These are phyloP conservation scores for Mormyrus iriodes DNA, from an alignment of 2,113 vertebrate genomes.

Conservation along the genomic window DNA sequence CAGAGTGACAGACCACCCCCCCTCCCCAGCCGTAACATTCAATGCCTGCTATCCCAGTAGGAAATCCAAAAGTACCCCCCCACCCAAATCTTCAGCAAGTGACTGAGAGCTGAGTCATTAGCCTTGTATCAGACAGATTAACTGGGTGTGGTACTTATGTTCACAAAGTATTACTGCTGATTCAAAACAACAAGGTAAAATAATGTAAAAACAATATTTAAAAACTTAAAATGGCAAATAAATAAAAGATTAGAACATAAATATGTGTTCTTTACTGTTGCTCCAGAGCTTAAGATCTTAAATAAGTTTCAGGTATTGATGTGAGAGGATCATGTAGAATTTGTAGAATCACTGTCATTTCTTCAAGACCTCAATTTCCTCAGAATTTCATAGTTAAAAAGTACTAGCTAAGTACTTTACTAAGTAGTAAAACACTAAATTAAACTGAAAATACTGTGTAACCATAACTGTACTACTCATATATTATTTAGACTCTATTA, in stretches of 20 bases:
- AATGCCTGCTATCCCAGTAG: not conserved
- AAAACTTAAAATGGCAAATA: not conserved
- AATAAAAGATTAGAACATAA: slow-evolving; percentile 10
- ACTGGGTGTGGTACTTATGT: not conserved
- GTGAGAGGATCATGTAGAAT: not conserved
- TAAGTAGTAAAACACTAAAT: not conserved
- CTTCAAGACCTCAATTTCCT: not conserved
- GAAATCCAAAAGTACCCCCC: not conserved
- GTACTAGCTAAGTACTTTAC: not conserved
- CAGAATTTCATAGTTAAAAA: not conserved
- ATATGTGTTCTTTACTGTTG: not conserved
- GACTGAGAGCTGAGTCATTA: not conserved
- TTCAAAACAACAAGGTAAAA: not conserved
- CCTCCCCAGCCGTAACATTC: not conserved
- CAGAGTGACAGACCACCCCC: not conserved
- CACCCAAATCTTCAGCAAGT: not conserved
- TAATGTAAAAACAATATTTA: not conserved
- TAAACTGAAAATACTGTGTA: not conserved
- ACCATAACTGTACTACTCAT: not conserved
- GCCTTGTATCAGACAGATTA: not conserved
- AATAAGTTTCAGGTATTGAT: not conserved
- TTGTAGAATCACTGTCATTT: not conserved
- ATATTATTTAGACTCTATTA: not conserved
- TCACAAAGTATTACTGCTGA: slow-evolving; percentile 11
- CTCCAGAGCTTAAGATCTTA: slow-evolving; percentile 18